Evolutionary conservation across 2,113 vertebrate genomes (phyloP).

Genomic region (Rafetus swinhoei): DNA sequence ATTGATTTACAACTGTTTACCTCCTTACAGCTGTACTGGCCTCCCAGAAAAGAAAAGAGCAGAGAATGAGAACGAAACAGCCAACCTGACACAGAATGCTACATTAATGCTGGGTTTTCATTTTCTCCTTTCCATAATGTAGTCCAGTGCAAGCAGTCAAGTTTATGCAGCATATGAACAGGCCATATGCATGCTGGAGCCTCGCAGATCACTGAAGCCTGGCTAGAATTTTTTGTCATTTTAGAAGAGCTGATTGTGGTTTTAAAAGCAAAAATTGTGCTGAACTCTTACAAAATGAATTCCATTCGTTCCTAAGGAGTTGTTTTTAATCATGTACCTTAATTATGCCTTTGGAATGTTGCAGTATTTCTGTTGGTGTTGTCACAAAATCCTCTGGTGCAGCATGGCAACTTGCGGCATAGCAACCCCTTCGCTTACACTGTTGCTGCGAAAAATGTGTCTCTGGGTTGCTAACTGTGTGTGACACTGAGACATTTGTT

Average conservation of each 20-base stretch:
- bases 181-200: neutral
- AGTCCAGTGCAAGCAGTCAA: neutral
- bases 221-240: neutral
- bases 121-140: neutral
- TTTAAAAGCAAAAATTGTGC: conserved; percentile 11
- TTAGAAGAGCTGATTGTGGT: neutral
- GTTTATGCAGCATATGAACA: rapidly evolving
- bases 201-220: neutral
- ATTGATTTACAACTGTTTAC: conserved; percentile 71
- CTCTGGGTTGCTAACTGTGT: neutral
- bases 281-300: neutral
- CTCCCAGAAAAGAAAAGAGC: conserved; percentile 34
- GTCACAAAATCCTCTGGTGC: neutral
- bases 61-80: neutral
- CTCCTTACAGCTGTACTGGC: neutral
- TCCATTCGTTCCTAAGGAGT: neutral
- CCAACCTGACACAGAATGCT: conserved; percentile 26
- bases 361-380: neutral
- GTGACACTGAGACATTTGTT: rapidly evolving
- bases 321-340: conserved; percentile 42
- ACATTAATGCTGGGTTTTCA: neutral
- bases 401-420: neutral
- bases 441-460: neutral
- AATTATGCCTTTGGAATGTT: conserved; percentile 23
- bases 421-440: conserved; percentile 38